Evolutionary conservation across 1,140 invertebrate genomes (phyloP), one percentile per base, ranked within the genome.

Genomic region (Ditylenchus dipsaci): DNA sequence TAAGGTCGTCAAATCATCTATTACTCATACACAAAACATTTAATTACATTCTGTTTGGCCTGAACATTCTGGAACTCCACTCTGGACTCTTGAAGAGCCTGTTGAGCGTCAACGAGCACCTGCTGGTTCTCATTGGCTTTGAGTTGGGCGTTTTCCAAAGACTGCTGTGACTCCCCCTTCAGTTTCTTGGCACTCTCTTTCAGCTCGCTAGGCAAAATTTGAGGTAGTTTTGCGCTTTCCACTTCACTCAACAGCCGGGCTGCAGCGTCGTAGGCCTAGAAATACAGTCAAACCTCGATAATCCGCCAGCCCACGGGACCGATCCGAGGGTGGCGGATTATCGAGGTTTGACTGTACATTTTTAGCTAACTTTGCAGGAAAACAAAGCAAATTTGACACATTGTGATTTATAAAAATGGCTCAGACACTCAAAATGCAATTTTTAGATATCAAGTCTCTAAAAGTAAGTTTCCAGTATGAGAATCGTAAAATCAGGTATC

Each of bases 171-270:
- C 26, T 76, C 70, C 23, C 66, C 71, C 23, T 68, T 66, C 23
- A 77, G 68, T 23, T 74, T 68, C 17, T 71, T 59, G 43, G 78
- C 75, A 38, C 80, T 69, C 21, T 61, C 65, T 19, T 56, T 62
- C n/a, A 76, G 58, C 23, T 79, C 68, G 17, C 66, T 77, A 3
- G 76, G 66, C 33, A 79, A 61, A 21, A 81, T 66, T 63, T 77
- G 68, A 30, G 80, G 81, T 53, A 82, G 66, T 33, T 78, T 76
- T 17, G 80, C 43, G 33, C 78, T 71, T 62, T 82, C 81, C 13
- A 83, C 81, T 26, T 56, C 68, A 33, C 70, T 75, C 9, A 82
- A 57, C 13, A 73, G 65, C 11, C 45, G 23, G 0, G 73, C 75
- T 5, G 75, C 75, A 23, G 74, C 59, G 49, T 76, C 63, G 56